phyloP scores from a whole-genome alignment of 2,797 vertebrate genomes.

The Bradypodion ventrale region DNA sequence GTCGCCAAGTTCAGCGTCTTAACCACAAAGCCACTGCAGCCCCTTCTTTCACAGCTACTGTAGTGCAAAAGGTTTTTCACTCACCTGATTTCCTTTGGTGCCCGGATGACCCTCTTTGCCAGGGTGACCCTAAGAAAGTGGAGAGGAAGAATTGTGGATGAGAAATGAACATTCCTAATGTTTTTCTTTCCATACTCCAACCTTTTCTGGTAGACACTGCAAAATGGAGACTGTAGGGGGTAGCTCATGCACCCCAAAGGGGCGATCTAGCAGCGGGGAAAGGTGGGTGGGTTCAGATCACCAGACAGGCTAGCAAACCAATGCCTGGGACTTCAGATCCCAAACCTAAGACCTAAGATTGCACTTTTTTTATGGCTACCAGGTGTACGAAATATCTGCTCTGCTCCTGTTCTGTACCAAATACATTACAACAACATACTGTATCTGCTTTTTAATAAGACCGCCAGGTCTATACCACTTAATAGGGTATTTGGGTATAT shows the following conservation, averaged over 20 bases:
- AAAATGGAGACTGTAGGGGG: neutral
- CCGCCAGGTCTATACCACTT: neutral
- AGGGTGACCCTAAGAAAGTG: constrained; percentile 84
- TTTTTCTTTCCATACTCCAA: neutral
- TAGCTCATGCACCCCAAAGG: too few species aligned
- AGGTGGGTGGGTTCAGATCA: too few species aligned
- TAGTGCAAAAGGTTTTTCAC: neutral
- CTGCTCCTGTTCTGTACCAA: neutral
- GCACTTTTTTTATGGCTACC: neutral
- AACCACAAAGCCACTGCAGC: too few species aligned
- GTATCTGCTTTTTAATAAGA: neutral
- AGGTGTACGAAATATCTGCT: neutral
- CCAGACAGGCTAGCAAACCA: too few species aligned
- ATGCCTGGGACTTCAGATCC: too few species aligned
- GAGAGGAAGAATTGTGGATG: neutral
- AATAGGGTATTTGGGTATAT: neutral
- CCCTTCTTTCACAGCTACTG: too few species aligned
- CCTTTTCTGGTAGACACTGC: neutral
- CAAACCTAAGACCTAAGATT: too few species aligned
- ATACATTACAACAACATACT: neutral
- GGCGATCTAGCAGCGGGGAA: too few species aligned
- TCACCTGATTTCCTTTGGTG: constrained; percentile 90
- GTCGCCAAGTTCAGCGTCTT: too few species aligned
- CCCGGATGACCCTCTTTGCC: constrained; percentile 89
- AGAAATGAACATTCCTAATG: too few species aligned